phyloP scores from a whole-genome alignment of 2,797 vertebrate species.

The Karalla daura region DNA sequence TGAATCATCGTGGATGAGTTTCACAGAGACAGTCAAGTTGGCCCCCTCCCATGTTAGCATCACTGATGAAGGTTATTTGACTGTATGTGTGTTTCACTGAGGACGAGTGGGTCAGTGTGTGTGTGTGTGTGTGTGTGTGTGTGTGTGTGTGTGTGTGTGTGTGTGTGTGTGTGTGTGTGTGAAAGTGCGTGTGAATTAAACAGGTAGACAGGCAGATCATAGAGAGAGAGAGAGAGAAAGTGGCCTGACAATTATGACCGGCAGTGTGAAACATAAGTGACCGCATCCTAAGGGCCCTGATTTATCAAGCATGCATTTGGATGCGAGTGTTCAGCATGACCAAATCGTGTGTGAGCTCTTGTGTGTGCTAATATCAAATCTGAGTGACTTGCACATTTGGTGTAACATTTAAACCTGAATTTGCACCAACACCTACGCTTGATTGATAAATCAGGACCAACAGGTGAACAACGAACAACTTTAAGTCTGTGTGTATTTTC shows the following conservation, averaged over 20 bases:
- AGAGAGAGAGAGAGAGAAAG: conserved; percentile 3
- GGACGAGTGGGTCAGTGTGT: conserved; percentile 3
- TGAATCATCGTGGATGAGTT: conserved; percentile 15
- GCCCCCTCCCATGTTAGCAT: conserved; percentile 11
- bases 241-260: background rate
- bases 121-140: background rate
- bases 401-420: too few species aligned
- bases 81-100: background rate
- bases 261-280: conserved; percentile 2
- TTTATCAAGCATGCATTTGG: too few species aligned
- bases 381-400: too few species aligned
- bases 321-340: too few species aligned
- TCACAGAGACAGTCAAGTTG: conserved; percentile 11
- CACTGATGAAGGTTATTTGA: conserved; percentile 2
- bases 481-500: conserved; percentile 2
- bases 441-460: too few species aligned
- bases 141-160: background rate
- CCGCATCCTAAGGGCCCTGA: too few species aligned
- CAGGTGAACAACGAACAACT: too few species aligned
- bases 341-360: too few species aligned
- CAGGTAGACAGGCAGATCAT: conserved; percentile 8
- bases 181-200: background rate
- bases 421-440: too few species aligned
- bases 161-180: conserved; percentile 11
- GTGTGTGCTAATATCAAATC: too few species aligned